These are phyloP conservation scores for Telmatochromis sp. DNA, from an alignment of 2,113 vertebrate species.

Conservation along the genomic window DNA sequence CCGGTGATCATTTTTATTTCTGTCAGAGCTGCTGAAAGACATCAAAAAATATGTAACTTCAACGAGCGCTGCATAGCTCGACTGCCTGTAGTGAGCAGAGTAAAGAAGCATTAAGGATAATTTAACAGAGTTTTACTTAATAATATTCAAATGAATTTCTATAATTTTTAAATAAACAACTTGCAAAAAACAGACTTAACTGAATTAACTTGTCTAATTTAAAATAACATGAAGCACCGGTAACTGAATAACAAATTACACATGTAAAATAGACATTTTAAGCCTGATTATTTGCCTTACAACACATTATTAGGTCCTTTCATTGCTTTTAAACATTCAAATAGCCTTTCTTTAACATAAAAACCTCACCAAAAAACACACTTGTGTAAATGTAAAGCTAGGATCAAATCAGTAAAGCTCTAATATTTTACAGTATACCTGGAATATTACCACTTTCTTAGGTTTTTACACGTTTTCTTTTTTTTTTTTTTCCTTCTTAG, in stretches of 20 bases:
- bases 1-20: neutral
- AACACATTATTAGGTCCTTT: neutral
- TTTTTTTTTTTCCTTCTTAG: fast-evolving
- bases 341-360: neutral
- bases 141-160: neutral
- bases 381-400: neutral
- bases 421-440: neutral
- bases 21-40: neutral
- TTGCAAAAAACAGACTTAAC: neutral
- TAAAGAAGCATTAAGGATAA: neutral
- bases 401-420: neutral
- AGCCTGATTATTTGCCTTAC: neutral
- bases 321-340: neutral
- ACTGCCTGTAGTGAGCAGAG: neutral
- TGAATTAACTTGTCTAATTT: neutral
- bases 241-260: neutral
- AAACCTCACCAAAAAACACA: neutral
- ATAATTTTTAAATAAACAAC: neutral
- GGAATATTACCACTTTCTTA: no score
- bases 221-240: fast-evolving
- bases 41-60: neutral
- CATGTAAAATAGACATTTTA: neutral
- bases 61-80: neutral
- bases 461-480: neutral
- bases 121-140: neutral